Base-by-base conservation (phyloP, 2,888 invertebrate genomes). In the Formica aserva region DNA sequence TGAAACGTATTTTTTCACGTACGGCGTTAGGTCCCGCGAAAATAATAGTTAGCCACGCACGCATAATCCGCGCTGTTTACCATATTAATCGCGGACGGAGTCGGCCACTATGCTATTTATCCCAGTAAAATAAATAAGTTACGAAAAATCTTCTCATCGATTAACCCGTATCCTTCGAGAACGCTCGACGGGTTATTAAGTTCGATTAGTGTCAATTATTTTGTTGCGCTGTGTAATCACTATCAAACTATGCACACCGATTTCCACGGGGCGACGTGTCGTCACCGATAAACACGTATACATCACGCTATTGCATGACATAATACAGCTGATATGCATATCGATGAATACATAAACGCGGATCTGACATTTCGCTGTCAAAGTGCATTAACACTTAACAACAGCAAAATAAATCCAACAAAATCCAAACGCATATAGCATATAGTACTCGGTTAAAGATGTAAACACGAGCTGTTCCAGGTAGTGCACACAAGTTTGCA, bases 161-260 rank as follows among this genome's bases (percentile, higher is more conserved):
- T 83, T 52, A 86, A n/a, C 38, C 52, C 8, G 67, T 75, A 88
- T 75, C 83, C 69, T 62, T 32, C 84, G 65, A 74, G 75, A 75
- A 71, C 63, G 60, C 41, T 66, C 71, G 76, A 82, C 89, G 83
- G 78, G 83, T 87, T 89, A 89, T 89, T 89, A 89, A 69, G 80
- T 83, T 85, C 89, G 83, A 88, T 89, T 86, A 86, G 88, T 69
- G 89, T 72, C 89, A 88, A 89, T 89, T 89, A 89, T 83, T 89
- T 85, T 74, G 84, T 84, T 84, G 85, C 77, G 66, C 76, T 75
- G 65, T 75, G 72, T 89, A 88, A 89, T 89, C 85, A 82, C 83
- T 85, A 69, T 81, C 83, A 74, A 72, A n/a, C 71, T 60, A 35
- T n/a, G 26, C 65, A 72, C 84, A 81, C 83, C 52, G 78, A 62